phyloP scores from a whole-genome alignment of 1,140 invertebrate genomes.

The Catajapyx aquilonaris region DNA sequence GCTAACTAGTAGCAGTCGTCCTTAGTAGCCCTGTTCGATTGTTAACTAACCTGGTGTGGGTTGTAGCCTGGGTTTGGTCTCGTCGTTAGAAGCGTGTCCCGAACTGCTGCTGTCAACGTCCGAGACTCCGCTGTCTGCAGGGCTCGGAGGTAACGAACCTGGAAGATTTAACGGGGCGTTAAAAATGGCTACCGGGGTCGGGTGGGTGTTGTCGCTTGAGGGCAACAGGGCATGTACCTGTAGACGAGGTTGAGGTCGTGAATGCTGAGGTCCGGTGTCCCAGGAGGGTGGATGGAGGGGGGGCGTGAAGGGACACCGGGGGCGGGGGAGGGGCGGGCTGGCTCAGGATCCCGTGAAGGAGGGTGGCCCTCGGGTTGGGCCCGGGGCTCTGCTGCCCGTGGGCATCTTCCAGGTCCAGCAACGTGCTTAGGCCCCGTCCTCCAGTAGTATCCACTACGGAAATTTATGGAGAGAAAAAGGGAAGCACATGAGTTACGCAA shows the following conservation, averaged over 20 bases:
- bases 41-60: conserved; percentile 20
- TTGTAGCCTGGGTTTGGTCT: conserved; percentile 59
- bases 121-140: conserved; percentile 88
- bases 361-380: not conserved
- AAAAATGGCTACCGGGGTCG: too few species aligned
- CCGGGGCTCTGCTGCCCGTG: not conserved
- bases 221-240: too few species aligned
- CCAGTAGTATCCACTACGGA: too few species aligned
- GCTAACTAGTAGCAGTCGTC: too few species aligned
- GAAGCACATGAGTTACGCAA: too few species aligned
- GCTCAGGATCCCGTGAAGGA: not conserved
- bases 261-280: conserved; percentile 1
- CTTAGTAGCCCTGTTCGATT: too few species aligned
- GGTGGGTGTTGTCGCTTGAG: too few species aligned
- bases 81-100: conserved; percentile 66
- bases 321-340: not conserved
- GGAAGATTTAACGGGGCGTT: conserved; percentile 12
- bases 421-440: not conserved
- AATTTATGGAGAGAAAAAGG: too few species aligned
- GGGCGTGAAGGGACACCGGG: conserved; percentile 1
- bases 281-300: conserved; percentile 5
- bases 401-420: not conserved
- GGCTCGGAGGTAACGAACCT: conserved; percentile 86
- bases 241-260: conserved; percentile 3
- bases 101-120: conserved; percentile 88